Conservation (phyloP, 2,797 vertebrate genomes). For the Enteromius fasciolatus region DNA sequence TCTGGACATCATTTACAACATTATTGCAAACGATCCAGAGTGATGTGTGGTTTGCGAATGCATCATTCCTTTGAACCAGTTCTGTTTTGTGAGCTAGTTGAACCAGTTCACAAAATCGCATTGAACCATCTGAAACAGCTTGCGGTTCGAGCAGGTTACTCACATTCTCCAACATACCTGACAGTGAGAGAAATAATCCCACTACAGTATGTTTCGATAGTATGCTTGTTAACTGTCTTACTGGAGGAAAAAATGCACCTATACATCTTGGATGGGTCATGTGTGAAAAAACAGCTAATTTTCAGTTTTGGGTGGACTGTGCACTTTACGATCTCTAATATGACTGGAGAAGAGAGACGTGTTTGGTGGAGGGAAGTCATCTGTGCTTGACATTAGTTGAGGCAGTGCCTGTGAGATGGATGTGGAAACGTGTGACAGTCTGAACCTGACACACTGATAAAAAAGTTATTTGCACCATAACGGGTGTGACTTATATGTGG, state of each 20-base stretch:
- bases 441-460: neutral
- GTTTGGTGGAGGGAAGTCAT: neutral
- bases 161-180: too few relatives aligned
- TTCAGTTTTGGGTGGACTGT: neutral
- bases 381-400: neutral
- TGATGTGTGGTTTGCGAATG: too few relatives aligned
- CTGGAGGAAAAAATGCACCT: too few relatives aligned
- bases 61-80: neutral
- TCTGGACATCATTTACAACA: too few relatives aligned
- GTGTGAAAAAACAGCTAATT: neutral
- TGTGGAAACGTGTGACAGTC: neutral
- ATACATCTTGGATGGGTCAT: too few relatives aligned
- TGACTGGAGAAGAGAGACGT: neutral
- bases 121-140: neutral
- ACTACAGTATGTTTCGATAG: too few relatives aligned
- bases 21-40: too few relatives aligned
- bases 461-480: neutral
- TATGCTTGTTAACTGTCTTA: too few relatives aligned
- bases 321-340: neutral
- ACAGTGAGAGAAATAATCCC: too few relatives aligned
- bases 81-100: neutral
- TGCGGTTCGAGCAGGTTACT: too few relatives aligned
- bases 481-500: conserved; percentile 22
- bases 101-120: neutral
- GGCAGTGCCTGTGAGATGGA: neutral